Conservation (phyloP, 2,888 invertebrate species). For the Sinhomidia bicolor region DNA sequence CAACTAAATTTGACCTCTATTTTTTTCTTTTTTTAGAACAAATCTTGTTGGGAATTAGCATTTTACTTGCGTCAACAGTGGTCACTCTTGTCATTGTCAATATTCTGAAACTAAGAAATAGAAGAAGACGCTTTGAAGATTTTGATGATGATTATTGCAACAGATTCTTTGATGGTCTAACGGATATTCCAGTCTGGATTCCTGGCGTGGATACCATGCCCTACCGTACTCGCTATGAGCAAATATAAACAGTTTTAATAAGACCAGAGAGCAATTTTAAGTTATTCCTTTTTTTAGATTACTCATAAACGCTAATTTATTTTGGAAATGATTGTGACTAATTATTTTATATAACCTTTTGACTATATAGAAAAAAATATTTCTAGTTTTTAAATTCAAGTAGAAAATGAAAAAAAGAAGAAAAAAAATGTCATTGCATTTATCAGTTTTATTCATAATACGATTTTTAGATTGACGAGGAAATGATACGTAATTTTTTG, state of each 20-base stretch:
- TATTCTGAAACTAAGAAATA: not conserved
- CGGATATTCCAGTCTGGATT: not conserved
- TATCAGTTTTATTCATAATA: not conserved
- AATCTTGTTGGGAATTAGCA: slow-evolving; percentile 44
- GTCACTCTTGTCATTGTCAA: slow-evolving; percentile 22
- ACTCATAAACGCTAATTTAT: not conserved
- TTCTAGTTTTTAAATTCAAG: no score
- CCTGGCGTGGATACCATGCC: not conserved
- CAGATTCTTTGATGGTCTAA: not conserved
- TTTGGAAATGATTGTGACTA: not conserved
- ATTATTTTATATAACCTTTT: not conserved
- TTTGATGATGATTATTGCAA: not conserved
- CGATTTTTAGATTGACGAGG: slow-evolving; percentile 37
- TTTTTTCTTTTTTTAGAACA: slow-evolving; percentile 15
- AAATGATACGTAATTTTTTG: slow-evolving; percentile 33
- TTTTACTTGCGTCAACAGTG: not conserved
- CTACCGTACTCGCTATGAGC: not conserved
- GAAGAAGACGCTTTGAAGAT: not conserved
- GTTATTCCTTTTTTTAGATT: not conserved
- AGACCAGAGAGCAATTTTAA: no score
- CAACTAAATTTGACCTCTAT: not conserved
- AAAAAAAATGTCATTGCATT: not conserved
- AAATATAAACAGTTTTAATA: slow-evolving; percentile 3
- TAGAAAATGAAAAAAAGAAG: no score
- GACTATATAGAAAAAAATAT: not conserved